Percentiles rank a stretch among this genome's conserved stretches.
phyloP scores from a whole-genome alignment of 2,888 invertebrate genomes.

The Labia minor region DNA sequence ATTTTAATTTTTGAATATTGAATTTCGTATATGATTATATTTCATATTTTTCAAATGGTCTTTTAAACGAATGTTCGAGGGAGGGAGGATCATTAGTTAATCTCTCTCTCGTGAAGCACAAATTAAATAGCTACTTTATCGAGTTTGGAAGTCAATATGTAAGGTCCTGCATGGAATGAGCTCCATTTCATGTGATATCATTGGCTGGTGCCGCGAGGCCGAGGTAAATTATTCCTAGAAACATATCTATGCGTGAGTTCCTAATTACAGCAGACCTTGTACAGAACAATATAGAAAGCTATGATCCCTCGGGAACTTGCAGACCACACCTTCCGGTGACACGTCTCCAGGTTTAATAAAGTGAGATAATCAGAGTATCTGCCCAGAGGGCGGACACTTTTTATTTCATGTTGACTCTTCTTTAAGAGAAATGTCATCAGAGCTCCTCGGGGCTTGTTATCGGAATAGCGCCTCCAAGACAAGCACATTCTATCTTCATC shows the following conservation, averaged over 20 bases:
- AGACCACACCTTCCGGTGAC: neutral
- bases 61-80: too few species aligned
- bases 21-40: too few species aligned
- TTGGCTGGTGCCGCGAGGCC: neutral
- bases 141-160: conserved; percentile 2
- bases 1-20: too few species aligned
- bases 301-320: neutral
- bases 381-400: neutral
- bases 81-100: neutral
- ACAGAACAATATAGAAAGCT: neutral
- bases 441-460: neutral
- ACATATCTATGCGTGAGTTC: neutral
- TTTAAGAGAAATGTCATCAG: neutral
- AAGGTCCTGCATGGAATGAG: neutral
- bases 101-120: neutral
- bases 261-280: conserved; percentile 1
- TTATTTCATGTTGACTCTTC: neutral
- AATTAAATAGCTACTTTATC: neutral
- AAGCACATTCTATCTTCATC: too few species aligned
- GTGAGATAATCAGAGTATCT: neutral
- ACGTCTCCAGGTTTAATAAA: conserved; percentile 1
- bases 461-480: neutral
- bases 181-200: neutral
- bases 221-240: neutral
- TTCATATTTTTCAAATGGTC: too few species aligned